Conservation (phyloP, 2,113 vertebrate species). For the Emberiza fucata region DNA sequence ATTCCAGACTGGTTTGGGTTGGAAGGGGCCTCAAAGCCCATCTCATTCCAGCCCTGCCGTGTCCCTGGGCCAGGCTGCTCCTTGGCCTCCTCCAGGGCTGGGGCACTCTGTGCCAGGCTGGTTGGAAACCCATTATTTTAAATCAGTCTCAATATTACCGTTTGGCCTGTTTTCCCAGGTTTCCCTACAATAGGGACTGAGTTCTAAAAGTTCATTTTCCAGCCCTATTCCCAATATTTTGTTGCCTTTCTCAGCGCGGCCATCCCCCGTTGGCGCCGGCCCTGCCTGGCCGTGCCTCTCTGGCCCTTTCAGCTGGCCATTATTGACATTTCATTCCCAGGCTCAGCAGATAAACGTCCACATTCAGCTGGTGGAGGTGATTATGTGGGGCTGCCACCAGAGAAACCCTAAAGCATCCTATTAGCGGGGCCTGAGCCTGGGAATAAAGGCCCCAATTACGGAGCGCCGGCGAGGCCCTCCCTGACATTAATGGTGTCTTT, state of each 20-base stretch:
- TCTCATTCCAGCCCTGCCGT: not conserved
- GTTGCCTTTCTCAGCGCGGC: not conserved
- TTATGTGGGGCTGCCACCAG: conserved; percentile 58
- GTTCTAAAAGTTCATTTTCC: rapidly evolving
- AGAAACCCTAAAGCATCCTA: conserved; percentile 71
- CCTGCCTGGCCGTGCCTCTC: conserved; percentile 21
- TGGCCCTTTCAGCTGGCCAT: conserved; percentile 28
- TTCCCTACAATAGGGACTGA: not conserved
- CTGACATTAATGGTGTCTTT: conserved; percentile 80
- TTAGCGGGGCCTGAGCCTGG: conserved; percentile 52
- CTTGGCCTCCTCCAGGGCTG: not conserved
- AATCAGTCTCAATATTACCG: rapidly evolving
- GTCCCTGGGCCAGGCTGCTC: not conserved
- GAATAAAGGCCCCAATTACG: conserved; percentile 75
- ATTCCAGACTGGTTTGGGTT: not conserved
- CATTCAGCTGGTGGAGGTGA: conserved; percentile 59
- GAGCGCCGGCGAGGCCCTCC: conserved; percentile 73
- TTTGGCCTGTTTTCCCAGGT: not conserved
- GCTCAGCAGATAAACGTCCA: conserved; percentile 44
- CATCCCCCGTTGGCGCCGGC: not conserved
- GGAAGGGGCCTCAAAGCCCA: not conserved
- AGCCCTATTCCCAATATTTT: rapidly evolving
- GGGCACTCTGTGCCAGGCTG: rapidly evolving
- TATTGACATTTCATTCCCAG: conserved; percentile 48
- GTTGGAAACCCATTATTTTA: rapidly evolving